A percentile compares a stretch with the other conserved stretches of the same genome.
Conservation (phyloP, 2,888 invertebrate genomes). For the Orchesellides sinensis region DNA sequence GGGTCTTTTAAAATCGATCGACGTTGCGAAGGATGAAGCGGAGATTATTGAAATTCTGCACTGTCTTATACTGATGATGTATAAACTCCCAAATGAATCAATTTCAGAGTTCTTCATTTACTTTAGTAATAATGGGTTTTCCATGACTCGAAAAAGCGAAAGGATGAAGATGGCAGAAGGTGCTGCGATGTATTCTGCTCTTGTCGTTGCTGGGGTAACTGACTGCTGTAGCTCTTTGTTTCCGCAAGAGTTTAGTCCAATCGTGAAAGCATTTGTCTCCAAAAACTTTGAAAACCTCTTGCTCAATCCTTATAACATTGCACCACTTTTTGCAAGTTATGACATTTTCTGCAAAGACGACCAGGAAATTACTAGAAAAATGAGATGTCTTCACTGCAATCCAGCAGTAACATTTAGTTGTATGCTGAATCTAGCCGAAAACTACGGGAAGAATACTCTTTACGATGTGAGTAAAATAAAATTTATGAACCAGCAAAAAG, state of each 20-base stretch:
- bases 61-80: constrained; percentile 61
- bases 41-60: constrained; percentile 70
- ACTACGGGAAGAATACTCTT: constrained; percentile 39
- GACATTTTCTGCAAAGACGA: constrained; percentile 45
- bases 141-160: constrained; percentile 30
- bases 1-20: constrained; percentile 55
- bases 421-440: constrained; percentile 23
- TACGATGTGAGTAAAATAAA: constrained; percentile 66
- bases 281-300: constrained; percentile 54
- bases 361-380: constrained; percentile 18
- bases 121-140: constrained; percentile 26
- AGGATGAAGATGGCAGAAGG: constrained; percentile 68
- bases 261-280: constrained; percentile 54
- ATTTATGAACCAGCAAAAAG: background rate
- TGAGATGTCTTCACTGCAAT: constrained; percentile 13
- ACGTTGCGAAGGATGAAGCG: constrained; percentile 51
- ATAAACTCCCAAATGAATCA: constrained; percentile 54
- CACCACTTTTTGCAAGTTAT: constrained; percentile 48
- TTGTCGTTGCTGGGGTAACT: constrained; percentile 41
- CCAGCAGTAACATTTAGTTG: constrained; percentile 20
- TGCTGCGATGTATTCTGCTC: constrained; percentile 40
- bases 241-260: constrained; percentile 17
- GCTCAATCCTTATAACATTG: constrained; percentile 64
- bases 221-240: constrained; percentile 58
- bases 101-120: constrained; percentile 47